Base-by-base conservation (phyloP, 1,140 invertebrate genomes). In the Formica selysi region DNA sequence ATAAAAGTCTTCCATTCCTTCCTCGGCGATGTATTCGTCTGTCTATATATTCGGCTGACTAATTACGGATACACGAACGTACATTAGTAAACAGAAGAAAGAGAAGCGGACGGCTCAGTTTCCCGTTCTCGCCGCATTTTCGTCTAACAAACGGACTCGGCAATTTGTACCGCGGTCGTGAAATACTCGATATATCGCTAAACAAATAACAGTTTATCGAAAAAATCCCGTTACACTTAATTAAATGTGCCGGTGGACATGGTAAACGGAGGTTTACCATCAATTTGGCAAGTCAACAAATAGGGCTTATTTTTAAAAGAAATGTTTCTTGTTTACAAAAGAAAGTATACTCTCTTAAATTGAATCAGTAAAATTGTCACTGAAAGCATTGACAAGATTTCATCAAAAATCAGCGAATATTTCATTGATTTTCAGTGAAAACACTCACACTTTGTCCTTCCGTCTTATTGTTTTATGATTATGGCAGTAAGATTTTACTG, bases 1-100 rank as follows among this genome's bases (percentile, higher is more conserved):
- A 91, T 86, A 92, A 92, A 92, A 93, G 92, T 93, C 91, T 92
- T 93, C 92, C 91, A 92, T 91, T 91, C 59, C 87, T 92, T 92
- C 87, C 85, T 87, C 80, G 71, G 83, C 86, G 85, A 51, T 79
- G 71, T 88, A 90, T 88, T 89, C 80, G 89, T 90, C 88, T 87
- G 80, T 61, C 22, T 81, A 57, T 76, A 88, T 89, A 90, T 88
- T 91, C 84, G 86, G 79, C 70, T 64, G 78, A 67, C 80, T 79
- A 71, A 64, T 85, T 68, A 54, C 67, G 67, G 54, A 36, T 64
- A 62, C 36, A 41, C 38, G 79, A 62, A n/a, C 64, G 38, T 61
- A 29, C 29, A 62, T 87, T 74, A 83, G 79, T 74, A 83, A 83
- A 74, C 38, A 61, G 38, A 44, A 44, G 44, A 38, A 48, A 51